phyloP scores from a whole-genome alignment of 2,797 vertebrate genomes.

The Natrix natrix region DNA sequence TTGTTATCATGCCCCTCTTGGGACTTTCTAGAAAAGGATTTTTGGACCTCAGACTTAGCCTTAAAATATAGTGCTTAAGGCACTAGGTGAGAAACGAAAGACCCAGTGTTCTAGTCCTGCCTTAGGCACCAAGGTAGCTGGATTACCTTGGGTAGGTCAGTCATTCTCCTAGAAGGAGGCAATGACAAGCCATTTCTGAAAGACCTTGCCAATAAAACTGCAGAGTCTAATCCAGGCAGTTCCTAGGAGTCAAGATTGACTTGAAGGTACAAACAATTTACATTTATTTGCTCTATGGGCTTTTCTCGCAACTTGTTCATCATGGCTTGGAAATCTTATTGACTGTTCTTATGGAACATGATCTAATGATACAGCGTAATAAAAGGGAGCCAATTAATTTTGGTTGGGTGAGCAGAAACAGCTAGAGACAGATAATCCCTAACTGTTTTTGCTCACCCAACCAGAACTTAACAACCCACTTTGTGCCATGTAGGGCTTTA shows the following conservation, averaged over 20 bases:
- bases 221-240: not conserved
- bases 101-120: not conserved
- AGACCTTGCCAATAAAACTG: no score
- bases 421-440: not conserved
- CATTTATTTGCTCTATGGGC: not conserved
- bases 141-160: not conserved
- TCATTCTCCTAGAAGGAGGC: not conserved
- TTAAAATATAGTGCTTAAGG: not conserved
- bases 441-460: no score
- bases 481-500: not conserved
- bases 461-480: not conserved
- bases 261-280: not conserved
- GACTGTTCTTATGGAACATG: not conserved
- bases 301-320: not conserved
- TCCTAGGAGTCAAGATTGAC: not conserved
- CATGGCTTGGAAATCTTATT: not conserved
- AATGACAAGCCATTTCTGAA: no score
- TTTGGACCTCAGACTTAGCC: not conserved
- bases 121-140: not conserved
- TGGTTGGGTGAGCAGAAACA: no score
- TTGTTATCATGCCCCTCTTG: not conserved
- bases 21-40: not conserved
- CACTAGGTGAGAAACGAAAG: not conserved
- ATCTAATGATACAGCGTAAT: not conserved
- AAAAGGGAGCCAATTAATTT: not conserved